Evolutionary conservation across 2,797 vertebrate species (phyloP), one percentile per base, ranked within the genome.

Genomic region (Miopithecus talapoin): DNA sequence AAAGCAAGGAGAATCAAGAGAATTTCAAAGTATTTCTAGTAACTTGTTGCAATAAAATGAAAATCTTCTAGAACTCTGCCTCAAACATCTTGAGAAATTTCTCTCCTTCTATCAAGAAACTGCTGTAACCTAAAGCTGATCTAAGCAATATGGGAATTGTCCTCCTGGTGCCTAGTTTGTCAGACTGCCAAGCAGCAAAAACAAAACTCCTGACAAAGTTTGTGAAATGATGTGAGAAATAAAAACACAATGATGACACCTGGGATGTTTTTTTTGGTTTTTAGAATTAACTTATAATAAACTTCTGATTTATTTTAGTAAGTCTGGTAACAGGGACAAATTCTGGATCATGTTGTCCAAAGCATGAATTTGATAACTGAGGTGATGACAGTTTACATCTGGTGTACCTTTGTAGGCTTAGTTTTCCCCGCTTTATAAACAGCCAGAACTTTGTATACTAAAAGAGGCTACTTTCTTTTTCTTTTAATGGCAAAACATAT

Each of bases 271-370:
- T 95, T 81, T 80, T 46, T 55, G 33, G 53, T 76, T 79, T 96
- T 50, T 84, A 91, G 61, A 94, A 94, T 78, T 85, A 78, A 95
- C 57, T 89, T 87, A 96, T 48, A 72, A 95, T 92, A 96, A 95
- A 85, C 12, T 84, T 93, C 72, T 96, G 43, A 75, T 48, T 89
- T 96, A 86, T 43, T 85, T 95, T 78, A 80, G 59, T 57, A 89
- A 95, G 12, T 57, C 85, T 83, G 13, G 28, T 46, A 96, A 91
- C 41, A 93, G 94, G 94, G 50, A 16, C 83, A 97, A 94, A 97
- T 95, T 95, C 95, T 96, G 57, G 91, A 83, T 90, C 74, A 89
- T 86, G n/a, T 78, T 88, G n/a, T 81, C 41, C 81, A 97, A 97
- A 91, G 59, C 26, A 85, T 39, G 17, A 90, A 92, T 92, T 22